Conservation (phyloP, 1,140 invertebrate genomes). For the Drosophila sucinea region DNA sequence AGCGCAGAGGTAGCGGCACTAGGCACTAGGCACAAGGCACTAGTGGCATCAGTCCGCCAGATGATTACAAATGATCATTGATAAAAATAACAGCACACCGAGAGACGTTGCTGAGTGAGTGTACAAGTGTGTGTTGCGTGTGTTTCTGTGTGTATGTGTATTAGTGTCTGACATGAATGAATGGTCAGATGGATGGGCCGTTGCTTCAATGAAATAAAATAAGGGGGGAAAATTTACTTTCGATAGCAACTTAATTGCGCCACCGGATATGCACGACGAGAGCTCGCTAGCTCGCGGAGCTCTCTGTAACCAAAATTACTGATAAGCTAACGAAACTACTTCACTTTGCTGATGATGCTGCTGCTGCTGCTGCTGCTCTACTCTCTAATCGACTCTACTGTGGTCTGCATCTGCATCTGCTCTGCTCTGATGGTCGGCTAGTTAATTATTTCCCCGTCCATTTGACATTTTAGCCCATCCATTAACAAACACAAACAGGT, state of each 20-base stretch:
- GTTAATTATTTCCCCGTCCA: neutral
- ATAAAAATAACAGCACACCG: slow-evolving; percentile 57
- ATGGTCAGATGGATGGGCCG: slow-evolving; percentile 36
- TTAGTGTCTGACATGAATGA: slow-evolving; percentile 47
- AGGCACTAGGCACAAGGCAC: neutral
- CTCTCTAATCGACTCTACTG: neutral
- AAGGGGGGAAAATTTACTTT: slow-evolving; percentile 45
- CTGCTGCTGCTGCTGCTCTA: slow-evolving; percentile 12
- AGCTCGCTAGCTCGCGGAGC: slow-evolving; percentile 13
- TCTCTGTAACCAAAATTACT: slow-evolving; percentile 14
- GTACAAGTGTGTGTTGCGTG: neutral
- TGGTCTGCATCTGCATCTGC: neutral
- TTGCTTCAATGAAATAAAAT: slow-evolving; percentile 22
- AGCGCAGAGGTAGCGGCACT: too few species aligned
- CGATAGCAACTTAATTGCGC: slow-evolving; percentile 54
- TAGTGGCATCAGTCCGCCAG: slow-evolving; percentile 26
- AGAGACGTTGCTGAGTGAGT: neutral
- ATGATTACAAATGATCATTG: slow-evolving; percentile 66
- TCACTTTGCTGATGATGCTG: neutral
- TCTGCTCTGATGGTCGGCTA: neutral
- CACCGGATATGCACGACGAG: slow-evolving; percentile 50
- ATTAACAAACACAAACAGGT: neutral
- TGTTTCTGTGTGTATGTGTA: neutral
- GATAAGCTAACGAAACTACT: slow-evolving; percentile 34
- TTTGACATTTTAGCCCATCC: neutral